Evolutionary conservation across 2,113 vertebrate genomes (phyloP).

Genomic region (Antennarius striatus): DNA sequence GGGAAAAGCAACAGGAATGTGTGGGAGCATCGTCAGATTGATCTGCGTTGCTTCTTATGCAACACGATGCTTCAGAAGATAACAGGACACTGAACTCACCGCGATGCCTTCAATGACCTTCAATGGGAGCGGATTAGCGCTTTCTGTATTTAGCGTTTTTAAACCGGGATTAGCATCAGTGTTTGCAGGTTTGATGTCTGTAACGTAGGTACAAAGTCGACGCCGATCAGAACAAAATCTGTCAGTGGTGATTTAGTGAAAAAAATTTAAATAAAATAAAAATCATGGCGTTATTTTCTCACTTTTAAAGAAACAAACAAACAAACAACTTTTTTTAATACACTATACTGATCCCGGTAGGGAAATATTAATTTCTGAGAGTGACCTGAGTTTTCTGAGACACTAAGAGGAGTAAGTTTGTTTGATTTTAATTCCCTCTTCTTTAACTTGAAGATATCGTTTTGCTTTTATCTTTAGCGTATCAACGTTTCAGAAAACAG

Average conservation of each 20-base stretch:
- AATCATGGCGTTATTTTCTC: no score
- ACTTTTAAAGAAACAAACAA: no score
- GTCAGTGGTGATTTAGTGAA: not conserved
- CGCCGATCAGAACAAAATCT: not conserved
- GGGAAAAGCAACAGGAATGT: slow-evolving; percentile 59
- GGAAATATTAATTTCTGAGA: no score
- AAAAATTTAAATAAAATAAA: no score
- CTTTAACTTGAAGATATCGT: no score
- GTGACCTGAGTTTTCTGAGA: no score
- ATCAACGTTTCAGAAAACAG: no score
- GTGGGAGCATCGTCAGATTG: slow-evolving; percentile 59
- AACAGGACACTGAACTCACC: slow-evolving; percentile 40
- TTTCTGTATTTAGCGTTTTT: not conserved
- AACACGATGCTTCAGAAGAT: slow-evolving; percentile 53
- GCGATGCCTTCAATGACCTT: slow-evolving; percentile 12
- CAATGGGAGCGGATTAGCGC: slow-evolving; percentile 15
- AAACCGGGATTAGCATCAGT: not conserved
- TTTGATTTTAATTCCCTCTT: no score
- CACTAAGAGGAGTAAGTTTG: no score
- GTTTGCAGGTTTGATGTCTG: not conserved
- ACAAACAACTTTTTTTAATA: no score
- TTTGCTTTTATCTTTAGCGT: no score
- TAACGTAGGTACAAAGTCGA: not conserved
- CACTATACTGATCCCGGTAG: no score
- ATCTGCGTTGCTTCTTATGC: slow-evolving; percentile 43